A percentile compares a stretch with the other conserved stretches of the same genome.
Evolutionary conservation across 2,113 vertebrate species (phyloP).

Genomic region (Dipodomys spectabilis): DNA sequence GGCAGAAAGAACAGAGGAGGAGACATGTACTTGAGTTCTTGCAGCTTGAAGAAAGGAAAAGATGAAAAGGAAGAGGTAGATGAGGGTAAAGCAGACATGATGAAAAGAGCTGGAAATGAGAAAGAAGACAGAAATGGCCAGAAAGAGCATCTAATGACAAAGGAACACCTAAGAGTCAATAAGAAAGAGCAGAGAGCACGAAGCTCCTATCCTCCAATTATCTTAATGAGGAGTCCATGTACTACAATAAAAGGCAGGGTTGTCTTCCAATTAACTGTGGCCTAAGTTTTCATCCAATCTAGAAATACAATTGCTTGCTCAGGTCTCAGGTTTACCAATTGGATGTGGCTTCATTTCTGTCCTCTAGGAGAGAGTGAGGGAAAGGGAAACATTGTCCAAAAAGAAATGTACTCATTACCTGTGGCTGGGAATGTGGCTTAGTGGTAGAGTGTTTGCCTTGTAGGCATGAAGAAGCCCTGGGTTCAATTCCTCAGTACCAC

Average conservation of each 20-base stretch:
- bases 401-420: too few relatives aligned
- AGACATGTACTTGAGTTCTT: background rate
- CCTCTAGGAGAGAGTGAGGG: too few relatives aligned
- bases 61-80: background rate
- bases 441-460: too few relatives aligned
- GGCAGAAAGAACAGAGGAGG: background rate
- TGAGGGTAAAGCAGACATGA: background rate
- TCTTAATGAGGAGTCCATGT: background rate
- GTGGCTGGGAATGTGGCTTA: too few relatives aligned
- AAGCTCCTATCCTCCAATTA: background rate
- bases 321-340: constrained; percentile 49
- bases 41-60: background rate
- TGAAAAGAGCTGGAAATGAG: background rate
- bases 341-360: constrained; percentile 28
- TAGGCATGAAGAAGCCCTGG: too few relatives aligned
- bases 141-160: background rate
- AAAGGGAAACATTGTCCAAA: too few relatives aligned
- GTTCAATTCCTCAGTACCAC: too few relatives aligned
- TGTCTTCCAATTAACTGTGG: constrained; percentile 55
- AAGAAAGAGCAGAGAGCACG: background rate
- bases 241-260: background rate
- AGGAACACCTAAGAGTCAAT: background rate
- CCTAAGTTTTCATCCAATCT: background rate
- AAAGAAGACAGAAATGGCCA: background rate
- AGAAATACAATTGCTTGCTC: constrained; percentile 40